Conservation (phyloP, 2,113 vertebrate species). For the Embiotoca jacksoni region DNA sequence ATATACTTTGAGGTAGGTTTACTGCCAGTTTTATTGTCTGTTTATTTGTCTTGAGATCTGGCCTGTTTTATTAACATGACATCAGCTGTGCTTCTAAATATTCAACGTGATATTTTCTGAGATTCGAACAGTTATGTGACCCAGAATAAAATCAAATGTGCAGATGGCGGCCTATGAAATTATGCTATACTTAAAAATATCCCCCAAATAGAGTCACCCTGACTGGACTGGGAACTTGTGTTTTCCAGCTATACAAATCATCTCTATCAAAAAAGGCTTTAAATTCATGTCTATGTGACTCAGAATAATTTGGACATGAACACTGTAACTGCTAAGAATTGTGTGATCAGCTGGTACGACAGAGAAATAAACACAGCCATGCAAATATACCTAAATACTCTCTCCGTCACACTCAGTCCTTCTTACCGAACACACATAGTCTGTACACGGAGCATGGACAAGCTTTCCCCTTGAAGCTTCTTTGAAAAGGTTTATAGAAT, state of each 20-base stretch:
- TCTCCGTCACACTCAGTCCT: background rate
- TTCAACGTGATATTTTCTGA: conserved; percentile 45
- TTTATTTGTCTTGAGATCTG: conserved; percentile 50
- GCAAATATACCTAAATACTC: conserved; percentile 24
- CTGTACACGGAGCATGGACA: conserved; percentile 47
- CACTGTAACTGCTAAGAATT: background rate
- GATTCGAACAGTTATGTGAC: conserved; percentile 12
- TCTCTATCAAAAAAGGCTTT: conserved; percentile 15
- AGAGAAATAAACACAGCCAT: conserved; percentile 39
- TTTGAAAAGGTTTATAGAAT: conserved; percentile 81
- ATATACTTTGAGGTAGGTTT: conserved; percentile 50
- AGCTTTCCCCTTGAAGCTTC: conserved; percentile 69
- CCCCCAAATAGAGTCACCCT: conserved; percentile 11
- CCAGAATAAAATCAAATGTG: conserved; percentile 18
- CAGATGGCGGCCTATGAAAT: background rate
- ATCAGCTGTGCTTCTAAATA: conserved; percentile 51
- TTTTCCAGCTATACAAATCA: conserved; percentile 13
- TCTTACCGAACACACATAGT: conserved; percentile 41
- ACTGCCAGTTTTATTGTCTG: conserved; percentile 48
- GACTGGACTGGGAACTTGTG: conserved; percentile 15
- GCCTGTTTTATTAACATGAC: conserved; percentile 58
- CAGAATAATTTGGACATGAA: conserved; percentile 5
- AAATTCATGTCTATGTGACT: conserved; percentile 3
- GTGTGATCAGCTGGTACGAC: conserved; percentile 24
- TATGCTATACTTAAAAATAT: conserved; percentile 4